Evolutionary conservation across 2,797 vertebrate genomes (phyloP).

Genomic region (Botia almorhae): DNA sequence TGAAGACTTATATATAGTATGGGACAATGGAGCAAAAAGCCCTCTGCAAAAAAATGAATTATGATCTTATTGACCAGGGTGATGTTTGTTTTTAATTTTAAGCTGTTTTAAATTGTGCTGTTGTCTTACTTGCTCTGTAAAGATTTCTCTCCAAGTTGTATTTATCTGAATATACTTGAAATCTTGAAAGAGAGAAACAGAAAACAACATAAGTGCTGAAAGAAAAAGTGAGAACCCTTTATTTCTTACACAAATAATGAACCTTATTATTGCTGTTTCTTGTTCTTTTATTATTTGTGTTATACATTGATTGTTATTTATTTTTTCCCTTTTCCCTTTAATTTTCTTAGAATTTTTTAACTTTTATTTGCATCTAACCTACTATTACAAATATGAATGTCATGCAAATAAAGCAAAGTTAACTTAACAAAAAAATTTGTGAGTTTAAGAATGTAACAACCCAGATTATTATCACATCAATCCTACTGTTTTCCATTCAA

Average conservation of each 20-base stretch:
- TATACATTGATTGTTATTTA: too few species aligned
- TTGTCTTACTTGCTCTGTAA: too few species aligned
- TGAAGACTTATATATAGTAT: too few species aligned
- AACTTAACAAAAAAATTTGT: neutral
- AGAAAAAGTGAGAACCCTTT: neutral
- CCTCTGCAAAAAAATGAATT: too few species aligned
- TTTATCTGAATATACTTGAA: too few species aligned
- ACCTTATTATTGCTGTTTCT: neutral
- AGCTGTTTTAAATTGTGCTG: too few species aligned
- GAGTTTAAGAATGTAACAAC: neutral
- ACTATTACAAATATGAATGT: neutral
- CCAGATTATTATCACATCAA: neutral
- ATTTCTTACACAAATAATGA: neutral
- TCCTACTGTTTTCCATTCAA: neutral
- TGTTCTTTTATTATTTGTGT: too few species aligned
- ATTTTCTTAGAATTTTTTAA: too few species aligned
- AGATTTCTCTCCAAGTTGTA: too few species aligned
- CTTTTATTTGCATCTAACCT: neutral
- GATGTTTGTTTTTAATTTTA: too few species aligned
- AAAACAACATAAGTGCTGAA: neutral
- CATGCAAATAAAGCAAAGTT: neutral
- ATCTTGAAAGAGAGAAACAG: slow-evolving; percentile 3
- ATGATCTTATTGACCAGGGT: too few species aligned
- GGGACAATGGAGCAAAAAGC: too few species aligned
- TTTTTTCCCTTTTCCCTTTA: neutral